Evolutionary conservation across 1,140 invertebrate genomes (phyloP), one percentile per base, ranked within the genome.

Genomic region (Drosophila rufa): DNA sequence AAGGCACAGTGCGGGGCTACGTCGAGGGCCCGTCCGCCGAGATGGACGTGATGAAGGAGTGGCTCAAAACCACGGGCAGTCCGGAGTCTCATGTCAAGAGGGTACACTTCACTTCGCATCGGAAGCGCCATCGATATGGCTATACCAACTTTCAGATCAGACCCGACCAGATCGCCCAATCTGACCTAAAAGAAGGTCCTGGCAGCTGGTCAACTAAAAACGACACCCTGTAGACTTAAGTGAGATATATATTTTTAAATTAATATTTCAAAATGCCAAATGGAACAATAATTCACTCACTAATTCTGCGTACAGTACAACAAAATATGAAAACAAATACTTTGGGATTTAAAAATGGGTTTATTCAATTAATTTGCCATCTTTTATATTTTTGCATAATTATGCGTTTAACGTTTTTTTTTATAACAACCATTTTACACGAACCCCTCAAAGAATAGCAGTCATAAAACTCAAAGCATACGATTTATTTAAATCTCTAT

Each of bases 41-140:
- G 50, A 33, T 87, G 14, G 45, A 80, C 11, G 71, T 89, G 9
- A 87, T 87, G 83, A 87, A 77, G 43, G 84, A 89, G 15, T 87
- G 83, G 83, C 80, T 87, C 8, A 57, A 33, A 22, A 87, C 38
- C 53, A 87, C 75, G 2, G 83, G 83, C n/a, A 87, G 83, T 36
- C 83, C 83, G 4, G 30, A 27, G 3, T 59, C 83, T 5, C 42
- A 47, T 6, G 50, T 87, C 22, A 30, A 62, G 9, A 76, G 14
- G 22, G 76, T 75, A 1, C 56, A 77, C 36, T 87, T 87, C 9
- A 66, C 59, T 1, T 17, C 14, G 14, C 22, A 56, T 4, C 36
- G 17, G 2, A 48, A 73, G n/a, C 70, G 69, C 6, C 42, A 67
- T 1, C 66, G 78, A 7, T 86, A 86, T 53, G 59, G 40, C 11